Percentiles rank a stretch among this genome's conserved stretches.
Evolutionary conservation across 1,140 invertebrate genomes (phyloP).

Genomic region (Sitodiplosis mosellana): DNA sequence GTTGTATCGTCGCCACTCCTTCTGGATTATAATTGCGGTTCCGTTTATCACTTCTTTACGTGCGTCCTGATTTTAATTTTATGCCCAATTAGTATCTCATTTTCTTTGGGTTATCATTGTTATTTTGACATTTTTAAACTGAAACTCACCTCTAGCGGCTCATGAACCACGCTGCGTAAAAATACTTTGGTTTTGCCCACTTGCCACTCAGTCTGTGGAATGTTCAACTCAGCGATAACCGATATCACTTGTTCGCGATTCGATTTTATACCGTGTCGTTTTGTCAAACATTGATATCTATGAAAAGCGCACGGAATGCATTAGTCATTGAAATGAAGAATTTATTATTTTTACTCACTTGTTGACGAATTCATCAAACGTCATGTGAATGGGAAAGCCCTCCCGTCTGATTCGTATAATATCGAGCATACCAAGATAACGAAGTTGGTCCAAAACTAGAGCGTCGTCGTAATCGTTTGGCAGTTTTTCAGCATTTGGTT

Average conservation of each 20-base stretch:
- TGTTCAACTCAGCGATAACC: constrained; percentile 36
- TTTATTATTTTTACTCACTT: constrained; percentile 36
- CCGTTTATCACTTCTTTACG: constrained; percentile 45
- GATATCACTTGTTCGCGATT: constrained; percentile 10
- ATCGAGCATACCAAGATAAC: constrained; percentile 89
- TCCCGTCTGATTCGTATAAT: constrained; percentile 86
- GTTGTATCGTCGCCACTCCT: constrained; percentile 44
- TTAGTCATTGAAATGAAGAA: neutral
- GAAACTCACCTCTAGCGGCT: constrained; percentile 78
- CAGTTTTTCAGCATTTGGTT: constrained; percentile 79
- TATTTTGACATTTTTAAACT: no score
- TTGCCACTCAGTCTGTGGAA: constrained; percentile 70
- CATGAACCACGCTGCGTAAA: constrained; percentile 63
- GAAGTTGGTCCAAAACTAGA: constrained; percentile 75
- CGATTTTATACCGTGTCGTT: constrained; percentile 8
- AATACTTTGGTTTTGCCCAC: constrained; percentile 83
- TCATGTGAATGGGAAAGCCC: constrained; percentile 80
- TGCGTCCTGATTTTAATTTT: no score
- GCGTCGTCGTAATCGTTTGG: constrained; percentile 65
- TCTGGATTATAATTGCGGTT: constrained; percentile 66
- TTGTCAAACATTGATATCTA: constrained; percentile 17
- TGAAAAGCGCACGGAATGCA: neutral
- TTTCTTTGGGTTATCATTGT: no score
- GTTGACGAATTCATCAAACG: constrained; percentile 55
- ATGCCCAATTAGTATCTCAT: no score